Base-by-base conservation (phyloP, 2,113 vertebrate species). In the Scomber scombrus region DNA sequence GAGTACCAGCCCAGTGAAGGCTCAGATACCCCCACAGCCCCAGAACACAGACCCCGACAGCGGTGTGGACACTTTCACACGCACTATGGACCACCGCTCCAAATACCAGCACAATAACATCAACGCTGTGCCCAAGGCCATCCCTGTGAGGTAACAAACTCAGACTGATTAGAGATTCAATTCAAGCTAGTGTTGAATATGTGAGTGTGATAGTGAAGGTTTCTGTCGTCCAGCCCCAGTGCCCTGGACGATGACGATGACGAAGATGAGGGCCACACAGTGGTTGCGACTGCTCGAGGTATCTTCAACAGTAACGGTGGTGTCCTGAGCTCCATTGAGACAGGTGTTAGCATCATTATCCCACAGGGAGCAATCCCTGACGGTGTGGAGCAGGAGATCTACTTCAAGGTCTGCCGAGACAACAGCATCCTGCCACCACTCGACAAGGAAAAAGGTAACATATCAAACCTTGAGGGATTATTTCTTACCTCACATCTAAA, bases 341-440 rank as follows among this genome's bases (percentile, higher is more conserved):
- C 98, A 2, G 98, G 98, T 4, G 98, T 99, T 78, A 99, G 97
- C 93, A 99, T 99, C 63, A 99, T 99, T 81, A 99, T 99, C 92
- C 98, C 98, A 0, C 97, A 99, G 92, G 98, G 98, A 34, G 98
- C 98, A 91, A 98, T 99, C 81, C 97, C 98, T 0, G 98, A 99
- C 0, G 96, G 97, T 15, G 93, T 99, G 67, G 98, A 99, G 81
- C 98, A 99, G 94, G 98, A 99, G 92, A 99, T 99, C 90, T 99
- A 99, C 94, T 99, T 99, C 92, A 99, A 99, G 92, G 98, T 99
- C 91, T 99, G 98, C 95, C 95, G 97, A 87, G 98, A 99, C 93
- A 99, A 98, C 94, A 99, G 98, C 94, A 99, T 99, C 94, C 96
- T 99, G 75, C 98, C 98, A 1, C 98, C 98, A 34, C 95, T 99